These are phyloP conservation scores for Latrodectus elegans DNA, from an alignment of 2,888 invertebrate species.

Conservation along the genomic window DNA sequence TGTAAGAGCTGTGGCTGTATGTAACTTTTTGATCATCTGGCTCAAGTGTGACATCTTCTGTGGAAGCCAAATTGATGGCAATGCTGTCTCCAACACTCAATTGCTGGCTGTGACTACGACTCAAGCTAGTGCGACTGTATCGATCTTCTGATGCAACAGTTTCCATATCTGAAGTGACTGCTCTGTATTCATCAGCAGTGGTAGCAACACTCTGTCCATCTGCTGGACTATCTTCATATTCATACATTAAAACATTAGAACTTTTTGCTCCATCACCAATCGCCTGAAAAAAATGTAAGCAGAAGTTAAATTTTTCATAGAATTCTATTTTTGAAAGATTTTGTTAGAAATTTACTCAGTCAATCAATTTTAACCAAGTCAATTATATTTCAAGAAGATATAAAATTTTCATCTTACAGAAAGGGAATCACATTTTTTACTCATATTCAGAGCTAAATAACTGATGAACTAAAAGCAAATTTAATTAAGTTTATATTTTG, in stretches of 20 bases:
- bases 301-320: too few species aligned
- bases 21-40: slow-evolving; percentile 71
- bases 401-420: too few species aligned
- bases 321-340: too few species aligned
- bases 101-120: slow-evolving; percentile 59
- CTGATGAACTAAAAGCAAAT: too few species aligned
- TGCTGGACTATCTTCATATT: slow-evolving; percentile 64
- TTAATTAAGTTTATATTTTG: too few species aligned
- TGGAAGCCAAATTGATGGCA: slow-evolving; percentile 70
- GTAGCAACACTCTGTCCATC: slow-evolving; percentile 69
- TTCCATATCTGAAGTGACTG: slow-evolving; percentile 42
- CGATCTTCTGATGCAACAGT: slow-evolving; percentile 62
- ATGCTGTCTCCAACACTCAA: slow-evolving; percentile 66
- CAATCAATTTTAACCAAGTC: too few species aligned
- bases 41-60: slow-evolving; percentile 71
- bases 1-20: slow-evolving; percentile 71
- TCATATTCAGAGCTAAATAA: too few species aligned
- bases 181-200: slow-evolving; percentile 58
- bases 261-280: slow-evolving; percentile 63
- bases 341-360: too few species aligned
- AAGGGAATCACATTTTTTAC: too few species aligned
- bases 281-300: slow-evolving; percentile 20
- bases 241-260: slow-evolving; percentile 52
- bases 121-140: slow-evolving; percentile 58
- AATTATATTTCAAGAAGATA: too few species aligned